Base-by-base conservation (phyloP, 2,113 vertebrate species). In the Rhynchopsitta pachyrhyncha region DNA sequence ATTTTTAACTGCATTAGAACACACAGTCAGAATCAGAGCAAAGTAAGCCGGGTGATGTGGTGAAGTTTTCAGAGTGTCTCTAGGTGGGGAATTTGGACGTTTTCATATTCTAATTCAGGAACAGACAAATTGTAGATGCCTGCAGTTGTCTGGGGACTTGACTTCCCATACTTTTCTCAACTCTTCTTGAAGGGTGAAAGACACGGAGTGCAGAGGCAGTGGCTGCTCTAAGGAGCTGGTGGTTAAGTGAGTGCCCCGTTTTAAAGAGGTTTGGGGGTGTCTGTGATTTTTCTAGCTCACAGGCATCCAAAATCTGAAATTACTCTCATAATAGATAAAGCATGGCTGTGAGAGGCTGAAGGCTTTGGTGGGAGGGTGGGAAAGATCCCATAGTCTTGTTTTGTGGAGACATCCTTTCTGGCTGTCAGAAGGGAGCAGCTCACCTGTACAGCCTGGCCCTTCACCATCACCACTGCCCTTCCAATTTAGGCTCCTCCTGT, bases 201-300 rank as follows among this genome's bases (percentile, higher is more conserved):
- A 27, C 10, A n/a, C 0, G 0, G 24, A 69, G 20, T 33, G 25
- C 37, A 69, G 33, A 23, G 35, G 20, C 24, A 79, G 73, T 0
- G 2, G 42, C 33, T 79, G 37, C 53, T 3, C 1, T 29, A 23
- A 73, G 64, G 29, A 71, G 9, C 25, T 41, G 24, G 10, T 41
- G 20, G 27, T 42, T 9, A 62, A 33, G 13, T 28, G 49, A n/a
- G 33, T 10, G 31, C 25, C 25, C 17, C 11, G 18, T 44, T 77
- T 73, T 27, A 74, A 78, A 44, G 33, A 15, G 17, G 4, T 11
- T 49, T 46, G 23, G 28, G 1, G 1, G 3, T 12, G 11, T 50
- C 60, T 28, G 60, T 17, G 35, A n/a, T 44, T 42, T 42, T 87
- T 59, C 55, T 59, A 69, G 37, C 29, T 64, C 42, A 33, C 29